Conservation (phyloP, 2,113 vertebrate species). For the Scophthalmus maximus region DNA sequence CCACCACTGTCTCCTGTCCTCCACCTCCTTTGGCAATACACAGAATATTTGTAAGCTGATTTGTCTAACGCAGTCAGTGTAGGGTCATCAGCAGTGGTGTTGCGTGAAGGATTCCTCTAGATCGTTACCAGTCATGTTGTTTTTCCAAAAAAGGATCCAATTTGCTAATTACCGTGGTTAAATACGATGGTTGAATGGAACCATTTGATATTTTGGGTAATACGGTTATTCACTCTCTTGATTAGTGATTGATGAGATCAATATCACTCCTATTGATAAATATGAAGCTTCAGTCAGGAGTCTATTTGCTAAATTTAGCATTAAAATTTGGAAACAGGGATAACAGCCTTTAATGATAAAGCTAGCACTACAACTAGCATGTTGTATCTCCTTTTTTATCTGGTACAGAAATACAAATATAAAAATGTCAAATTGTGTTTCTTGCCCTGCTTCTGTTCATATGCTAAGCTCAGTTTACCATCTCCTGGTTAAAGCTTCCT, state of each 20-base stretch:
- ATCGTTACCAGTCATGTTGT: no score
- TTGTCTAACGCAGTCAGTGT: slow-evolving; percentile 3
- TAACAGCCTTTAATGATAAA: no score
- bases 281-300: no score
- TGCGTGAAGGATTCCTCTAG: not conserved
- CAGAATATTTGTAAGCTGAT: not conserved
- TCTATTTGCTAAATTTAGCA: no score
- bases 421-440: not conserved
- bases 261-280: no score
- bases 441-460: not conserved
- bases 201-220: no score
- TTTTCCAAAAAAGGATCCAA: no score
- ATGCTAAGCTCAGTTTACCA: not conserved
- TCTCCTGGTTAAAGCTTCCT: not conserved
- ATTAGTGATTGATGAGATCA: not conserved
- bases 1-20: not conserved
- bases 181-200: no score
- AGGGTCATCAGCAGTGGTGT: not conserved
- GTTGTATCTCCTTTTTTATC: not conserved
- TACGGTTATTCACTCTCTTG: not conserved
- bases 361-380: not conserved
- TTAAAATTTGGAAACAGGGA: no score
- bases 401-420: not conserved
- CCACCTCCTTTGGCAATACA: not conserved
- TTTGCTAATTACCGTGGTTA: no score